phyloP scores from a whole-genome alignment of 2,888 invertebrate species.

The Boloria selene region DNA sequence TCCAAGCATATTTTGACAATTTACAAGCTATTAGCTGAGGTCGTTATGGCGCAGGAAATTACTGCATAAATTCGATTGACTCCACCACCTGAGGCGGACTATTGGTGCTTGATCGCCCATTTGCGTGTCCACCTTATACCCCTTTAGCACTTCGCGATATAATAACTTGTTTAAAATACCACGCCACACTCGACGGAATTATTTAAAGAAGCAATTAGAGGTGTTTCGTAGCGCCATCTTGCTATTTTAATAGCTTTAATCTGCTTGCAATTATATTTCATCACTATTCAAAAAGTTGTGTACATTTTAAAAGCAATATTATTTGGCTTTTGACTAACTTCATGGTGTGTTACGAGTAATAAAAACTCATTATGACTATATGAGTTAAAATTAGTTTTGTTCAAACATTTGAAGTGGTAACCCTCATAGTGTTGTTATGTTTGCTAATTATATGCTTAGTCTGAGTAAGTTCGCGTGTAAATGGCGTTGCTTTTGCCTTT shows the following conservation, averaged over 20 bases:
- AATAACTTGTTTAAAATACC: slow-evolving; percentile 21
- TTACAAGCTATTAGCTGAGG: slow-evolving; percentile 55
- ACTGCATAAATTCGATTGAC: slow-evolving; percentile 76
- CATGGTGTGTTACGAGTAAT: slow-evolving; percentile 18
- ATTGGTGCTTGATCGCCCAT: slow-evolving; percentile 68
- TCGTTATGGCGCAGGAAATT: slow-evolving; percentile 63
- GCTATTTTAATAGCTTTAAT: slow-evolving; percentile 1
- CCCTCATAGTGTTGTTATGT: slow-evolving; percentile 23
- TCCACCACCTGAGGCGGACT: slow-evolving; percentile 52
- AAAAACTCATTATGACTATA: slow-evolving; percentile 15
- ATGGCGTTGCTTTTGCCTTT: slow-evolving; percentile 35
- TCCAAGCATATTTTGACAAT: slow-evolving; percentile 57
- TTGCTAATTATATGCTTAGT: slow-evolving; percentile 45
- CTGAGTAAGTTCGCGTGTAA: slow-evolving; percentile 46
- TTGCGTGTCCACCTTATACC: slow-evolving; percentile 59
- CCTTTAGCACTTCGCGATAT: slow-evolving; percentile 35
- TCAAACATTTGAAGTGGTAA: slow-evolving; percentile 19
- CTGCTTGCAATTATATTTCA: too few species aligned
- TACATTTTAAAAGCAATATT: background rate
- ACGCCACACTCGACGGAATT: background rate
- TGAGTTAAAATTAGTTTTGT: slow-evolving; percentile 20
- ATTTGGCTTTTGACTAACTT: background rate
- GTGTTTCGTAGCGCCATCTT: background rate
- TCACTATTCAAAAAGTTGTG: background rate
- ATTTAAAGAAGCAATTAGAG: slow-evolving; percentile 9